Evolutionary conservation across 2,888 invertebrate genomes (phyloP), one percentile per base, ranked within the genome.

Genomic region (Eupelmus urozonus): DNA sequence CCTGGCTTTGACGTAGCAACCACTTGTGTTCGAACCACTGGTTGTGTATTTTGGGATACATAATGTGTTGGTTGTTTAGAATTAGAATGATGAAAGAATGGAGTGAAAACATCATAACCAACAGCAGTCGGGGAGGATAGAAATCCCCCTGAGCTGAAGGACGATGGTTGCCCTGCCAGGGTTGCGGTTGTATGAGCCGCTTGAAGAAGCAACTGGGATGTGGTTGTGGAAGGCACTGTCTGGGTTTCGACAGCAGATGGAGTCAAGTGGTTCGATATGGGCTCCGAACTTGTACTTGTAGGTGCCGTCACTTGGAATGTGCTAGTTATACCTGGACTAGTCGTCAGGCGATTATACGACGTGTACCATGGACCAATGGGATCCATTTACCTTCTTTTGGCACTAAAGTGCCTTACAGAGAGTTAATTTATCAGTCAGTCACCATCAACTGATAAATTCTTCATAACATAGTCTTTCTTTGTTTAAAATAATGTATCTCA

Each of bases 341-440:
- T 93, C 84, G 94, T 93, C 90, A 96, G 91, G 87, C 96, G 94
- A 91, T 96, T 96, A 92, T 96, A 96, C 85, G 95, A 94, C 89
- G 94, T 92, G 91, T 95, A 95, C 96, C 96, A 96, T 92, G 96
- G 95, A 92, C 95, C 95, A 90, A 95, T 95, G 90, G 96, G 96
- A 94, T 96, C 96, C 96, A 96, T 96, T 91, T 80, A 80, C 67
- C 29, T 53, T 65, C 27, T 27, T 66, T 59, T 51, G 76, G 80
- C 80, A 80, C 80, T 20, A 13, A 11, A 60, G 80, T 80, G 80
- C 80, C 74, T 23, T 62, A 1, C 45, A 7, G 7, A 53, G 16
- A 60, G 2, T 40, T 40, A 16, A 34, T 70, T 65, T 73, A 75
- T 29, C 70, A 74, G 49, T 20, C 65, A 70, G 20, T 74, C 69